Evolutionary conservation across 2,888 invertebrate species (phyloP).

Genomic region (Unio delphinus): DNA sequence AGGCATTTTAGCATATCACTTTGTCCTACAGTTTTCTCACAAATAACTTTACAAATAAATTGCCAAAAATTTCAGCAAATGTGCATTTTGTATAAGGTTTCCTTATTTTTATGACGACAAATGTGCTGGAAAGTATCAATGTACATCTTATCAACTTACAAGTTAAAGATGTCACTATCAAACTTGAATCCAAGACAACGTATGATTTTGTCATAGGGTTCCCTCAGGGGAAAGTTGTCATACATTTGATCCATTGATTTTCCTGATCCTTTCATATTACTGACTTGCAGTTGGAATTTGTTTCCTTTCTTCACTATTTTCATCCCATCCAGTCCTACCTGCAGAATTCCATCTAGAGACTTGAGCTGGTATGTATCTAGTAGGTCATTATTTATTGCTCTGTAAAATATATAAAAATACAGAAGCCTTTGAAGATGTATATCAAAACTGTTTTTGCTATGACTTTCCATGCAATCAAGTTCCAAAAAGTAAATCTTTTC

Average conservation of each 20-base stretch:
- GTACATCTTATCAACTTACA: conserved; percentile 51
- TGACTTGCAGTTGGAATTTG: too few relatives aligned
- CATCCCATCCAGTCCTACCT: conserved; percentile 64
- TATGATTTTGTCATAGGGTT: conserved; percentile 71
- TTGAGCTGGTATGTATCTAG: conserved; percentile 73
- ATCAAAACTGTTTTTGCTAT: too few relatives aligned
- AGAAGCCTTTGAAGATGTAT: neutral
- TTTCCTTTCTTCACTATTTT: conserved; percentile 50
- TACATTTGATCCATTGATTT: conserved; percentile 18
- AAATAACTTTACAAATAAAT: too few relatives aligned
- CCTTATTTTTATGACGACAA: too few relatives aligned
- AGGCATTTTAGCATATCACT: too few relatives aligned
- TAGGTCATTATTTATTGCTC: conserved; percentile 72
- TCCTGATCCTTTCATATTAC: conserved; percentile 4
- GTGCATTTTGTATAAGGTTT: too few relatives aligned
- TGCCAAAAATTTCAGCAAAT: too few relatives aligned
- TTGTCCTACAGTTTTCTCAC: too few relatives aligned
- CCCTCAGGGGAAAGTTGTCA: conserved; percentile 71
- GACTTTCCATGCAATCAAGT: too few relatives aligned
- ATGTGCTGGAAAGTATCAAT: neutral
- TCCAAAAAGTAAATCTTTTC: too few relatives aligned
- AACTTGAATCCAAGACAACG: conserved; percentile 72
- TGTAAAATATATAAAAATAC: conserved; percentile 34
- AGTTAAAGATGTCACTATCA: conserved; percentile 65
- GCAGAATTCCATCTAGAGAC: conserved; percentile 72